Evolutionary conservation across 2,113 vertebrate species (phyloP), one percentile per base, ranked within the genome.

Genomic region (Clarias magur): DNA sequence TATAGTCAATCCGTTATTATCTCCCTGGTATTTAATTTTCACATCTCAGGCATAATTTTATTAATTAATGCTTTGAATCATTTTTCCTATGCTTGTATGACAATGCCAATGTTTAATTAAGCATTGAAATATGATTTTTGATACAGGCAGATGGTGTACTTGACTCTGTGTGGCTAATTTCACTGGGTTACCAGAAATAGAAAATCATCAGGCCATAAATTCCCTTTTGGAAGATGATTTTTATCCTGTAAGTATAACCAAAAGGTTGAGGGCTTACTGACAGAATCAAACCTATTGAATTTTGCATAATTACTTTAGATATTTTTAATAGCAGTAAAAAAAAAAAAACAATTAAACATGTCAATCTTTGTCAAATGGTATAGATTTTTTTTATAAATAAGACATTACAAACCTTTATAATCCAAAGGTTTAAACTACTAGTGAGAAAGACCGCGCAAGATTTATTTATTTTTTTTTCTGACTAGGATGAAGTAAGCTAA

Each of bases 161-260:
- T 89, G 91, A 85, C 15, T 79, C 85, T 25, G 72, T 86, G 80
- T 83, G 67, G 87, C 68, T 92, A 92, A 94, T 91, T 93, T 85
- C 57, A 79, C 38, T 79, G 89, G 90, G 90, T 90, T 89, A 13
- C 85, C 80, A 86, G 78, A 65, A 85, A 68, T 85, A 48, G 80
- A 79, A 91, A 89, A 87, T 87, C 57, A 73, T 30, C 25, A 79
- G 79, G 67, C 0, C 86, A 91, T 89, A 90, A 80, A 87, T 38
- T 89, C 25, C 85, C 84, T 88, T 82, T 83, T 85, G 88, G 88
- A 86, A 89, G 80, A 89, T 13, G 86, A 85, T 90, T 89, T 85
- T 89, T 4, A 4, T 80, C 56, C 68, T 89, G 11, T 67, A 67
- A 57, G 65, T 48, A 63, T 79, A 30, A 56, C 13, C 19, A 67